Base-by-base conservation (phyloP, 1,140 invertebrate species). In the Nebria ingens region DNA sequence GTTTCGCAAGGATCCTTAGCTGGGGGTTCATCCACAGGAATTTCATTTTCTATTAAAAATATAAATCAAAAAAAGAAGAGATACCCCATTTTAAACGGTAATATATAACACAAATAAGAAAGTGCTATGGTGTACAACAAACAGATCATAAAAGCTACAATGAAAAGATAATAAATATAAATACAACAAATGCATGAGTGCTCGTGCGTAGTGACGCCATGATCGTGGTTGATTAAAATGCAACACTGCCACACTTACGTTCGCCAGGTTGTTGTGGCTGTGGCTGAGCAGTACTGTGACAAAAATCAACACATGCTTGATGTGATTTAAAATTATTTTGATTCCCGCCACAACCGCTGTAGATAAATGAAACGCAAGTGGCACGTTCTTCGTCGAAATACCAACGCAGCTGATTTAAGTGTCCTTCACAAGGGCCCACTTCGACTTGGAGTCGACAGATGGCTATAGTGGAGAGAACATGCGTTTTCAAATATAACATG, bases 331-430 rank as follows among this genome's bases (percentile, higher is more conserved):
- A 91, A 69, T 85, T 81, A 73, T 91, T 91, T 57, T 76, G 76
- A 70, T 89, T 90, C n/a, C 85, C 85, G 68, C 79, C 77, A 69
- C 84, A 86, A 68, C 89, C 89, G 55, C 84, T 84, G 69, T 89
- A 93, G 62, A 82, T 78, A 66, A 92, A 92, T 23, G 81, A 75
- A 54, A 85, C 72, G 67, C 89, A 92, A 60, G 80, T 83, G 64
- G 80, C 79, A 58, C 76, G 75, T 50, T 78, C 75, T 55, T 79
- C 74, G 67, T 94, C 85, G 70, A 87, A 95, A 76, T 87, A 91
- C 82, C 84, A 96, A 50, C 86, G 78, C 61, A 82, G 83, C 45
- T 71, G 56, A 11, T 71, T 73, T 57, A 74, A 73, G 51, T 76
- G 64, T 49, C 77, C 79, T 21, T 77, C 73, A 68, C 91, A 94